Evolutionary conservation across 2,797 vertebrate species (phyloP).

Genomic region (Zenarchopterus dispar): DNA sequence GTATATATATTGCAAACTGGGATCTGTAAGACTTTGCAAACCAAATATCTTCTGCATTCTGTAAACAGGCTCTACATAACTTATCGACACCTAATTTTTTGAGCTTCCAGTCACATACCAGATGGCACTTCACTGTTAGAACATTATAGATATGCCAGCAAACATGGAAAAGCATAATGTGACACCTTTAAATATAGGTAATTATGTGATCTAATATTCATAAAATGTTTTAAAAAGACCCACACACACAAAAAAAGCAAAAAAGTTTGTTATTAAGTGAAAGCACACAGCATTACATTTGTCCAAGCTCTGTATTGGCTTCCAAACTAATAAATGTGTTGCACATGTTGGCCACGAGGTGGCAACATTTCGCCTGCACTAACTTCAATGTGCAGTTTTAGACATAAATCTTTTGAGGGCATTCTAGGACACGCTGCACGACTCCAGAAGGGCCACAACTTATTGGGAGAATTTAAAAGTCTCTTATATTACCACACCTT

Average conservation of each 20-base stretch:
- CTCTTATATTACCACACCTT: conserved; percentile 4
- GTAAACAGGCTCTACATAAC: too few species aligned
- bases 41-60: too few species aligned
- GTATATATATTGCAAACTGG: too few species aligned
- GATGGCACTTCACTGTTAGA: too few species aligned
- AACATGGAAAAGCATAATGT: too few species aligned
- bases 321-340: neutral
- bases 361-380: conserved; percentile 38
- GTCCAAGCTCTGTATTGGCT: neutral
- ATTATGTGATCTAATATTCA: too few species aligned
- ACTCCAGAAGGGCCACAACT: neutral
- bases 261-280: neutral
- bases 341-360: conserved; percentile 48
- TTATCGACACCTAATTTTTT: too few species aligned
- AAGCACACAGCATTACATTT: neutral
- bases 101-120: too few species aligned
- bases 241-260: neutral
- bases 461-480: neutral
- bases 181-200: too few species aligned
- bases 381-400: neutral
- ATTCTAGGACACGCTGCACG: conserved; percentile 54
- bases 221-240: neutral
- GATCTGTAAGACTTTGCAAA: too few species aligned
- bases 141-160: too few species aligned
- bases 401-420: conserved; percentile 33